Evolutionary conservation across 1,140 invertebrate genomes (phyloP).

Genomic region (Drosophila suzukii): DNA sequence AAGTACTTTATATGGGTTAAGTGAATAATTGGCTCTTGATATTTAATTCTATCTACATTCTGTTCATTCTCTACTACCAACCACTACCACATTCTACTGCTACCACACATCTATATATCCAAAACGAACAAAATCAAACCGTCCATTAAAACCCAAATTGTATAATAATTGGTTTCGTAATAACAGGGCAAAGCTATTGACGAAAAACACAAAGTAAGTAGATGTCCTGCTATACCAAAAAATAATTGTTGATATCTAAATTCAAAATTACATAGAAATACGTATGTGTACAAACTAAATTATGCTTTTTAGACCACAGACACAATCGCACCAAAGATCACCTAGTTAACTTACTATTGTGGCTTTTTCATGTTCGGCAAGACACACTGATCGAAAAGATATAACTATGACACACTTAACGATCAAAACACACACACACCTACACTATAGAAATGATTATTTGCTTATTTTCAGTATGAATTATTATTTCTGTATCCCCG

Average conservation of each 20-base stretch:
- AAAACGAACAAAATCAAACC: conserved; percentile 35
- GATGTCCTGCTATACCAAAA: conserved; percentile 51
- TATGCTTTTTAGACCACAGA: conserved; percentile 60
- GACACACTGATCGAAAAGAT: conserved; percentile 45
- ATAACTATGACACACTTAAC: conserved; percentile 24
- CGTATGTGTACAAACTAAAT: conserved; percentile 51
- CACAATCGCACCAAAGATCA: conserved; percentile 45
- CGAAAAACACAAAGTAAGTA: conserved; percentile 84
- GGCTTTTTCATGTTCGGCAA: conserved; percentile 37
- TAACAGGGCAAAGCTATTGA: conserved; percentile 84
- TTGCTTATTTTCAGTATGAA: conserved; percentile 21
- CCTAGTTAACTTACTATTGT: conserved; percentile 36
- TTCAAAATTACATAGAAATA: conserved; percentile 46
- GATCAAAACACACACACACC: conserved; percentile 41
- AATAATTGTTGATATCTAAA: conserved; percentile 31
- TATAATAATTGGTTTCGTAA: conserved; percentile 62
- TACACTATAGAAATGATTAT: conserved; percentile 41
- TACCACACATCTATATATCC: conserved; percentile 24
- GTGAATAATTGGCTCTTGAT: conserved; percentile 64
- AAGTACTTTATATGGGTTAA: conserved; percentile 57
- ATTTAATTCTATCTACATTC: conserved; percentile 60
- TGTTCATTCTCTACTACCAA: conserved; percentile 67
- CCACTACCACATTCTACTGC: conserved; percentile 56
- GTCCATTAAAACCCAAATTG: conserved; percentile 46
- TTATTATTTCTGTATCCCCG: conserved; percentile 48